Evolutionary conservation across 2,113 vertebrate genomes (phyloP), one percentile per base, ranked within the genome.

Genomic region (Corythoichthys intestinalis): DNA sequence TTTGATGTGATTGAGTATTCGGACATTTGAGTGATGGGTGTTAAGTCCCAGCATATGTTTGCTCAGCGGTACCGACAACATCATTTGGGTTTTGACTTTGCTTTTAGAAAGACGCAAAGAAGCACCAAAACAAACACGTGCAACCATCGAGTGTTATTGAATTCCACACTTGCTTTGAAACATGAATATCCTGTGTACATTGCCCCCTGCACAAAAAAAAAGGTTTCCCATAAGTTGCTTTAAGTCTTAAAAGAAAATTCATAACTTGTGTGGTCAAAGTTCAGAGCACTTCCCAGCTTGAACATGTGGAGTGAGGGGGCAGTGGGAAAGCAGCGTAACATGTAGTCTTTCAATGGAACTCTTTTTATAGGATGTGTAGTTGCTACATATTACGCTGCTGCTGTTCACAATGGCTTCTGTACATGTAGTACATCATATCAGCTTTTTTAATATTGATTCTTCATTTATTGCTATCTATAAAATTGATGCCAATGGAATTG

Each of bases 201-300:
- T 83, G 71, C 79, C 83, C 9, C 73, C 6, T 10, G 6, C 17
- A 17, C 17, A 6, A 9, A 7, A 11, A 34, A 79, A 83, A 78
- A 87, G 84, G 65, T 87, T 88, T 88, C 81, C 65, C 83, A 79
- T 76, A 63, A 67, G 77, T 86, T 89, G 81, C 81, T 86, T 65
- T 62, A 83, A 83, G 83, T 83, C 84, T 81, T 76, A 70, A 87
- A 85, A 85, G 83, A 88, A 88, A 87, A 90, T 88, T 89, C 88
- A 92, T 92, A 92, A 91, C 86, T 83, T 75, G 61, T 83, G 83
- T 14, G 85, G 89, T 90, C 87, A 91, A 88, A 91, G 91, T 92
- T 93, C 89, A 91, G 81, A 89, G 75, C 67, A 58, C 64, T 82
- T 66, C 64, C 54, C 58, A 7, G 66, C 60, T 72, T 39, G 56